Evolutionary conservation across 53 echinoderm and acorn worm species (phyloP).

Genomic region (Zoroaster sp.): DNA sequence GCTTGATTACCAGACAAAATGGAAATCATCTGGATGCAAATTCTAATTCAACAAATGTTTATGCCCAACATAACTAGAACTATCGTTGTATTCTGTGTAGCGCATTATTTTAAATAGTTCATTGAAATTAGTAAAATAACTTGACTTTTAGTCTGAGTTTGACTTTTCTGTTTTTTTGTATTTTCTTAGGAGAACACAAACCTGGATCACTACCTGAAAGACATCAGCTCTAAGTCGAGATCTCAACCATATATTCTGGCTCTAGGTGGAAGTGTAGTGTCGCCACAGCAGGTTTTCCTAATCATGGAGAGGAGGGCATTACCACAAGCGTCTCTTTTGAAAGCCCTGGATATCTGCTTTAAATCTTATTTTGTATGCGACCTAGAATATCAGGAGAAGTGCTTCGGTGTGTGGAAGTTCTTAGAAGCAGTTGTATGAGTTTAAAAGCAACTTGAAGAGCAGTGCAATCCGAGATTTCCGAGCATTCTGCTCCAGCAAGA

Average conservation of each 20-base stretch:
- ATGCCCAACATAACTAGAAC: not conserved
- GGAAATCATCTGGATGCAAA: not conserved
- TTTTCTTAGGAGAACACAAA: not conserved
- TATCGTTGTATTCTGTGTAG: not conserved
- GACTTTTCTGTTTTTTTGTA: not conserved
- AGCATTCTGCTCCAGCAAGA: not conserved
- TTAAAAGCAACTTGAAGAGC: slow-evolving; percentile 12
- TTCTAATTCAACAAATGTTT: not conserved
- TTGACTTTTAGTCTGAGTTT: not conserved
- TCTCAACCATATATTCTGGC: slow-evolving; percentile 34
- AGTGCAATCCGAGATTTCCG: slow-evolving; percentile 10
- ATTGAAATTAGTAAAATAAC: not conserved
- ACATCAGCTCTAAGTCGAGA: not conserved
- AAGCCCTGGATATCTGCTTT: slow-evolving; percentile 32
- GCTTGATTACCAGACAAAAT: not conserved
- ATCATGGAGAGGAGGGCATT: slow-evolving; percentile 2
- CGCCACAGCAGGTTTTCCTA: slow-evolving; percentile 17
- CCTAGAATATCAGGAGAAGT: slow-evolving; percentile 31
- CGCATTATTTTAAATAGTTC: not conserved
- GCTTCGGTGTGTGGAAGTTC: slow-evolving; percentile 37
- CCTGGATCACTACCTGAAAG: slow-evolving; percentile 19
- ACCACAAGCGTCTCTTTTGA: slow-evolving; percentile 21
- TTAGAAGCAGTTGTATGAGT: slow-evolving; percentile 12
- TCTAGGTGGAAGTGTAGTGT: not conserved
- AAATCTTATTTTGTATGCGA: slow-evolving; percentile 34